These are phyloP conservation scores for Acromyrmex echinatior DNA, from an alignment of 1,140 invertebrate species.

Conservation along the genomic window DNA sequence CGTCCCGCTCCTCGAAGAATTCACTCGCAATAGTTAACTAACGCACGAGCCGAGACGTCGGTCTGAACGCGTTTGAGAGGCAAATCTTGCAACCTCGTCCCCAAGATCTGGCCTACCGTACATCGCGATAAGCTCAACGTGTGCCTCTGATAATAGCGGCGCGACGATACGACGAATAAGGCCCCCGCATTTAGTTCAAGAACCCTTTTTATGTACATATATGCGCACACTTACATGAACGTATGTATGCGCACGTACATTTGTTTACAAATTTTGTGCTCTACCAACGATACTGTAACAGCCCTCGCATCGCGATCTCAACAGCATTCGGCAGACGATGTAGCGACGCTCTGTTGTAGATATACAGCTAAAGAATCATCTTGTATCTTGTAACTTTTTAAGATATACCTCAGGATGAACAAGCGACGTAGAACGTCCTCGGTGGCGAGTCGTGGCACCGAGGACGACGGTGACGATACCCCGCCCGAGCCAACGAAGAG, in stretches of 20 bases:
- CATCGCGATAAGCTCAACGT: slow-evolving; percentile 2
- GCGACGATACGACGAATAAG: slow-evolving; percentile 19
- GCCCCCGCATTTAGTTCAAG: slow-evolving; percentile 52
- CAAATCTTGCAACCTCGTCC: background rate
- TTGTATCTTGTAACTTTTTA: slow-evolving; percentile 57
- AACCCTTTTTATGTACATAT: slow-evolving; percentile 54
- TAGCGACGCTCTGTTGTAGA: slow-evolving; percentile 7
- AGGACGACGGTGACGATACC: slow-evolving; percentile 87
- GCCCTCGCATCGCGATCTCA: background rate
- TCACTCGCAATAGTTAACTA: slow-evolving; percentile 5
- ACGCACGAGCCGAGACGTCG: background rate
- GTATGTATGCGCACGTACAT: slow-evolving; percentile 41
- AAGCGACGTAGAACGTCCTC: slow-evolving; percentile 90
- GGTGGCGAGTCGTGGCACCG: slow-evolving; percentile 89
- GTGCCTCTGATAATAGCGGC: slow-evolving; percentile 32
- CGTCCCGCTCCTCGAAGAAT: slow-evolving; percentile 66
- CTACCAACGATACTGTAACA: background rate
- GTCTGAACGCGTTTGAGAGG: slow-evolving; percentile 1
- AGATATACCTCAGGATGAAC: slow-evolving; percentile 86
- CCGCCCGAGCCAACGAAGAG: slow-evolving; percentile 86
- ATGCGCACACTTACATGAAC: background rate
- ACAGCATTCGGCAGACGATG: background rate
- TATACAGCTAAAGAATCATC: background rate
- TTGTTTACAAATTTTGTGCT: slow-evolving; percentile 54
- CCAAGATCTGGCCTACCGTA: background rate